phyloP scores from a whole-genome alignment of 2,888 invertebrate species.

The Cephus runcator region DNA sequence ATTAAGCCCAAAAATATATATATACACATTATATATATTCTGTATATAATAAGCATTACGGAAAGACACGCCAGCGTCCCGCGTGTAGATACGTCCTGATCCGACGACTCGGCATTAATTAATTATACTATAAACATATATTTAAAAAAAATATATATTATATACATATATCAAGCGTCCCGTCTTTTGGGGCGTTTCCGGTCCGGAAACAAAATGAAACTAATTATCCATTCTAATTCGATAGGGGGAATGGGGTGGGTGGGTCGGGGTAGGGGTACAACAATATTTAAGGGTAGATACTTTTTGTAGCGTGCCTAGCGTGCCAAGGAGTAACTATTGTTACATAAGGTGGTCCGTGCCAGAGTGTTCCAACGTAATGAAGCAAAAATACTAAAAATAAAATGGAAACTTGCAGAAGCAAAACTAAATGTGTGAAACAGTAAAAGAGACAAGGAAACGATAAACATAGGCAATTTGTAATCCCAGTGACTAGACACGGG shows the following conservation, averaged over 20 bases:
- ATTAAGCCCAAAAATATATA: constrained; percentile 13
- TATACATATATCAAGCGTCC: constrained; percentile 18
- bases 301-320: constrained; percentile 31
- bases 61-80: constrained; percentile 1
- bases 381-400: constrained; percentile 1
- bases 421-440: neutral
- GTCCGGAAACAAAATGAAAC: constrained; percentile 8
- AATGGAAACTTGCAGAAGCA: neutral
- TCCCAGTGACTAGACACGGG: neutral
- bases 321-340: constrained; percentile 30
- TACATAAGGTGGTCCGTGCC: constrained; percentile 25
- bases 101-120: constrained; percentile 22
- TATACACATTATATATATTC: neutral
- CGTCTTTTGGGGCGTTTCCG: constrained; percentile 25
- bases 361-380: constrained; percentile 21
- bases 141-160: constrained; percentile 6
- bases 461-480: neutral
- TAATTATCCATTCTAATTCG: constrained; percentile 3
- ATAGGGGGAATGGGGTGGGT: neutral
- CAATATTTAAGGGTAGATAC: constrained; percentile 16
- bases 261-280: neutral
- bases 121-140: constrained; percentile 27
- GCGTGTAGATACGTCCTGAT: constrained; percentile 14
- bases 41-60: constrained; percentile 10
- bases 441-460: neutral